A percentile compares a stretch with the other conserved stretches of the same genome.
Evolutionary conservation across 2,888 invertebrate genomes (phyloP).

Genomic region (Meandrusa payeni): DNA sequence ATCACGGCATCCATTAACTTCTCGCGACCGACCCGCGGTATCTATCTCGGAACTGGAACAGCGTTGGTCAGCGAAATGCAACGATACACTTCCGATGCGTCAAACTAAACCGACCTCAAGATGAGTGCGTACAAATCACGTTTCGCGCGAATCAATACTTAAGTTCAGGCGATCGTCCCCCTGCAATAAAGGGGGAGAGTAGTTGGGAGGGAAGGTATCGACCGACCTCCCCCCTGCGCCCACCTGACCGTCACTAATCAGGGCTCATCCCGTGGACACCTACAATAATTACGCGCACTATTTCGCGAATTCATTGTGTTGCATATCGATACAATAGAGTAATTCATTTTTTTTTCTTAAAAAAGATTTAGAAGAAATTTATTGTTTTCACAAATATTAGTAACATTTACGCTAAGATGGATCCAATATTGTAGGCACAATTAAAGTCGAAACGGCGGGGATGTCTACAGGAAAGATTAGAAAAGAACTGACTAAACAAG

Average conservation of each 20-base stretch:
- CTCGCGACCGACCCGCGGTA: not conserved
- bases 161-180: conserved; percentile 79
- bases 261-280: conserved; percentile 79
- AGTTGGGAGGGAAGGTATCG: conserved; percentile 56
- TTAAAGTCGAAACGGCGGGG: no score
- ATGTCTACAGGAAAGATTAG: no score
- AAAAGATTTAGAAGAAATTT: no score
- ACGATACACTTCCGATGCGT: conserved; percentile 24
- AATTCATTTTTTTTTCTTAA: no score
- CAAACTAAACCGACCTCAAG: conserved; percentile 59
- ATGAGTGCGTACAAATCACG: conserved; percentile 81
- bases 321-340: conserved; percentile 14
- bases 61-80: conserved; percentile 38
- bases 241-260: conserved; percentile 81
- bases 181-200: conserved; percentile 72
- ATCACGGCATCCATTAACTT: conserved; percentile 34
- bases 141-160: conserved; percentile 81
- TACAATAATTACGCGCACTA: conserved; percentile 70
- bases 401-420: no score
- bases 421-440: no score
- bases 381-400: no score
- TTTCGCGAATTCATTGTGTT: conserved; percentile 31
- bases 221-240: conserved; percentile 48
- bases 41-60: conserved; percentile 15
- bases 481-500: no score